Evolutionary conservation across 92 coral and sea anemone genomes (phyloP), one percentile per base, ranked within the genome.

Genomic region (Zoanthus gigantus): DNA sequence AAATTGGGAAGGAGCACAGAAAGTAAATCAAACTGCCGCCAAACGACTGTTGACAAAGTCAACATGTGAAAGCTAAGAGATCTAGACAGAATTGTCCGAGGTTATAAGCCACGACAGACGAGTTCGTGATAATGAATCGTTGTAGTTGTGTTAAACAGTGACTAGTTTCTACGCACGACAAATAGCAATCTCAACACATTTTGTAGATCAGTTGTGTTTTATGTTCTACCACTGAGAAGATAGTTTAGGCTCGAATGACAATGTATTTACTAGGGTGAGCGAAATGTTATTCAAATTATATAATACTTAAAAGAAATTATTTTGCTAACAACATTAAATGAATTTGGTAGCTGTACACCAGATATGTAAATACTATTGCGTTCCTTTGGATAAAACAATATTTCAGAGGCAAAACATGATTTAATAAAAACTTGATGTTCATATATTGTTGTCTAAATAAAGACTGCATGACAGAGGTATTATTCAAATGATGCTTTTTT

Each of bases 221-320:
- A 11, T 66, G 65, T 80, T 80, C 84, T 79, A 57, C 60, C 76
- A 66, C 29, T 13, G 61, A 81, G 30, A 81, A 17, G 63, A 81
- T 67, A 81, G 76, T 53, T 47, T 44, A 81, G 37, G 63, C 85
- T 44, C 76, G 74, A 30, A 66, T 15, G 16, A 30, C 63, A 37
- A 45, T 45, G 84, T 44, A 47, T 46, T 81, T 66, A 81, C 28
- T 37, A 37, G 42, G 42, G 42, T 37, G 69, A 14, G 34, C 68
- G 60, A 79, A 79, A 58, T 79, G 29, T 56, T 37, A 60, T 58
- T 79, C 56, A 60, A n/a, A 63, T 23, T 17, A 63, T 63, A 17
- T 63, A n/a, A 23, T 17, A 63, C 17, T 6, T 17, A 9, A 8
- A 5, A 63, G n/a, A 63, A 58, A 1, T 58, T 14, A 58, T 4